phyloP scores from a whole-genome alignment of 2,797 vertebrate genomes.

The Scleropages formosus region DNA sequence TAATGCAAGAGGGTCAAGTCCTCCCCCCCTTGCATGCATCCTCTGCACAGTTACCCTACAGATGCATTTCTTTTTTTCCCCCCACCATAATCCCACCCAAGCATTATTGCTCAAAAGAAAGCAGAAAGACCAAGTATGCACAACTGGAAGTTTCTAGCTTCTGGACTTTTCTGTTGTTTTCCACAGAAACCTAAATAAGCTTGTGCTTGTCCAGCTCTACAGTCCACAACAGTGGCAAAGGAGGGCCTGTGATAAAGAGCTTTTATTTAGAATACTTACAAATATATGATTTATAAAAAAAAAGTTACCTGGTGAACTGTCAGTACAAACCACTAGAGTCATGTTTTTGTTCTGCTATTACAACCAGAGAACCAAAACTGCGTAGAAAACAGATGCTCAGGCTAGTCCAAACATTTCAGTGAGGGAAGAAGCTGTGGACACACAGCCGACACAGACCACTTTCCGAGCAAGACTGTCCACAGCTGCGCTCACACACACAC shows the following conservation, averaged over 20 bases:
- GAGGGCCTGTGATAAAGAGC: conserved; percentile 65
- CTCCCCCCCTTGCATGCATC: no score
- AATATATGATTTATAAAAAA: not conserved
- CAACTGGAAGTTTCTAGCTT: conserved; percentile 59
- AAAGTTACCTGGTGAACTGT: not conserved
- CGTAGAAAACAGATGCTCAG: no score
- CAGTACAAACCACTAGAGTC: not conserved
- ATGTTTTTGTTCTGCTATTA: not conserved
- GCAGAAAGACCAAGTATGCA: not conserved
- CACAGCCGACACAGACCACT: no score
- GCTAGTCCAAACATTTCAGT: no score
- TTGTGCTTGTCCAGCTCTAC: conserved; percentile 58
- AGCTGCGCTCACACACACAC: no score
- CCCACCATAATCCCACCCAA: conserved; percentile 15
- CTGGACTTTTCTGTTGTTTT: conserved; percentile 62
- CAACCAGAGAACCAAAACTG: no score
- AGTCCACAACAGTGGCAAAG: not conserved
- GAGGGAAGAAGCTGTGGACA: no score
- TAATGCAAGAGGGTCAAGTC: not conserved
- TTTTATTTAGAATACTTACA: conserved; percentile 46
- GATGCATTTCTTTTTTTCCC: not conserved
- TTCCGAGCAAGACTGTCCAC: no score
- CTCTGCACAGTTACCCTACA: not conserved
- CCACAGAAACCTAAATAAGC: conserved; percentile 66
- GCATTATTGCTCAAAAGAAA: conserved; percentile 1